A percentile compares a stretch with the other conserved stretches of the same genome.
These are phyloP conservation scores for Stigmatopora nigra DNA, from an alignment of 2,113 vertebrate species.

Conservation along the genomic window DNA sequence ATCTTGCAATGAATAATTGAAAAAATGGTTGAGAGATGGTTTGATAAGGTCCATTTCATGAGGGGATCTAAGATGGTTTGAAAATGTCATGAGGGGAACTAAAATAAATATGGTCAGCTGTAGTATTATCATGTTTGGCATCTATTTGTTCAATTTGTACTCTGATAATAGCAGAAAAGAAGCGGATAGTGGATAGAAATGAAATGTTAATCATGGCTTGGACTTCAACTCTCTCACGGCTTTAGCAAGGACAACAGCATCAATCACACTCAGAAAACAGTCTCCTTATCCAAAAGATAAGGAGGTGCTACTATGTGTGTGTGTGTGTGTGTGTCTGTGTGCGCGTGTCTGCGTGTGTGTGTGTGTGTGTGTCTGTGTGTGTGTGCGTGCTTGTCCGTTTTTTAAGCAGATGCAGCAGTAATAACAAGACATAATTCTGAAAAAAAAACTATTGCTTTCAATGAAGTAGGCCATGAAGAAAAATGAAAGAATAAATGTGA, in stretches of 20 bases:
- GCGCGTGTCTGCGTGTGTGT: slow-evolving; percentile 2
- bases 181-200: slow-evolving; percentile 11
- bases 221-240: slow-evolving; percentile 22
- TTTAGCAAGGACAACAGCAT: slow-evolving; percentile 25
- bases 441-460: too few species aligned
- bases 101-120: not conserved
- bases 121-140: slow-evolving; percentile 39
- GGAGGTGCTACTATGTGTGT: slow-evolving; percentile 21
- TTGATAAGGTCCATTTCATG: not conserved
- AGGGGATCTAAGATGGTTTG: not conserved
- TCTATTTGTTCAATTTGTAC: slow-evolving; percentile 16
- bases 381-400: slow-evolving; percentile 4
- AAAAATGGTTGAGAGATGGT: not conserved
- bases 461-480: too few species aligned
- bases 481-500: not conserved
- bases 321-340: slow-evolving; percentile 1
- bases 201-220: slow-evolving; percentile 19
- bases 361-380: not conserved
- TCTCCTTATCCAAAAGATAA: slow-evolving; percentile 27
- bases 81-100: not conserved
- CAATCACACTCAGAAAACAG: slow-evolving; percentile 33
- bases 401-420: too few species aligned
- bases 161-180: slow-evolving; percentile 34
- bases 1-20: not conserved
- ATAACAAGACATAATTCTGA: too few species aligned